Evolutionary conservation across 2,113 vertebrate genomes (phyloP), one percentile per base, ranked within the genome.

Genomic region (Antechinus stuartii): DNA sequence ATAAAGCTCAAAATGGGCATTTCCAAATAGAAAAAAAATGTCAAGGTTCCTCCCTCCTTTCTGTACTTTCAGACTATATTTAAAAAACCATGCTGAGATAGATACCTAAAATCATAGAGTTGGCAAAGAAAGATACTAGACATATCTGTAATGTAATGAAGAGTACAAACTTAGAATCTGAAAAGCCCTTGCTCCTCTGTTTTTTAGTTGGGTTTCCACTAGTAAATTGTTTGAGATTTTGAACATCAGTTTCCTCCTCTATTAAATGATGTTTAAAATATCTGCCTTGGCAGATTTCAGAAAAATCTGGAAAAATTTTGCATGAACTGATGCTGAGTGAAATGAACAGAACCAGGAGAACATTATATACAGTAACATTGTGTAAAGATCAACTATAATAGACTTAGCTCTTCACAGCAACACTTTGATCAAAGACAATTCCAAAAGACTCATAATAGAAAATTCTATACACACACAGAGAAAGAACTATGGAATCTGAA

Each of bases 1-100:
- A 23, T 47, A 47, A 76, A 94, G 90, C 25, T 91, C 50, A 91
- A 89, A 95, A 52, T 54, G 30, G 7, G 30, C 52, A 16, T 52
- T 89, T 56, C 42, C 3, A 30, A 14, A 55, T 2, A 92, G 16
- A 25, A n/a, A 76, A 76, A 76, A 76, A 76, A n/a, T n/a, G 3
- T 84, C 91, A 52, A 92, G 93, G 91, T n/a, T 30, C 10, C 91
- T 93, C 46, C 8, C 93, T 91, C 90, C 84, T 92, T 96, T 12
- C 54, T 16, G 22, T 57, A 68, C 90, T 95, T 90, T 94, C 35
- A 35, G 92, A 11, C 46, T 47, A 94, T 30, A 19, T 42, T 54
- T 22, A 8, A 90, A 47, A 93, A 90, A 90, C 61, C 4, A 50
- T 22, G 53, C 3, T 54, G 46, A 68, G 54, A 68, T 49, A 84